Evolutionary conservation across 2,888 invertebrate species (phyloP), one percentile per base, ranked within the genome.

Genomic region (Pammene aurita): DNA sequence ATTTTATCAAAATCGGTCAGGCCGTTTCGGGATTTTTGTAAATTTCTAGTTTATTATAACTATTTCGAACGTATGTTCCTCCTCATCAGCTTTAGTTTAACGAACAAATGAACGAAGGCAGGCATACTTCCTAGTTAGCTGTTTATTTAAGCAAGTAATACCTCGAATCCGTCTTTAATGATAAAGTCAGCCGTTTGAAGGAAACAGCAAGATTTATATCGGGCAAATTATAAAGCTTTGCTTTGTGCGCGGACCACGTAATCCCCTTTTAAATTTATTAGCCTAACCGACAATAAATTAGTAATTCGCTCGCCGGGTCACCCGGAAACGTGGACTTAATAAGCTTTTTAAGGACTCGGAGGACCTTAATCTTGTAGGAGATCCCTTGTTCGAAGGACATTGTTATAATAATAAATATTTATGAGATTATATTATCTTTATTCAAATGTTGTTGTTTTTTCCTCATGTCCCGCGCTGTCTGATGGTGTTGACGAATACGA

Each of bases 211-310:
- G 88, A 89, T 90, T 90, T 90, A 90, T 89, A 85, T 83, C 82
- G 80, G 84, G 83, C 85, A 88, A 89, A 90, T 91, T 89, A 89
- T 89, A 90, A 88, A 87, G 88, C 87, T 85, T 85, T 85, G 85
- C 88, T 87, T 85, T 86, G 87, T 87, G 85, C 85, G 80, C 83
- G 85, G 82, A 84, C 86, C 84, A 82, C 83, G 86, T 92, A 91
- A 92, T 91, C 91, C 91, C 81, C 86, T 86, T 89, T 86, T 81
- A 87, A 92, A 92, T 92, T 92, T 92, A 92, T 91, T 91, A 89
- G 88, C 87, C 86, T 83, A 85, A 81, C 84, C 84, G 80, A 85
- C 89, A 83, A 88, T 92, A 91, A 91, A 92, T 92, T 89, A 84
- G 89, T 88, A 82, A 87, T 89, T 89, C 85, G 84, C 84, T 85